Evolutionary conservation across 1,140 invertebrate genomes (phyloP), one percentile per base, ranked within the genome.

Genomic region (Ephestia elutella): DNA sequence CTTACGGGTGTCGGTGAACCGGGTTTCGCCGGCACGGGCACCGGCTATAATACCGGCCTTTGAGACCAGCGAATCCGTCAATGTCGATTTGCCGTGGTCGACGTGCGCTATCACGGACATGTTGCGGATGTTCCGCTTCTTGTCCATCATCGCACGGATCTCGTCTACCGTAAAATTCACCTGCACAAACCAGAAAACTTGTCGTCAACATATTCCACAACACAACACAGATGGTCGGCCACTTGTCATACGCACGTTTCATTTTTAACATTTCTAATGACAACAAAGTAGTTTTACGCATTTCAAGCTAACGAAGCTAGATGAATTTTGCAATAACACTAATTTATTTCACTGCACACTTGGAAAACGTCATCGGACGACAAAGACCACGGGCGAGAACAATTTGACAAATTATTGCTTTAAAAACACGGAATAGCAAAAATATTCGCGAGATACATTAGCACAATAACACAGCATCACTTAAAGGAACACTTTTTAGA

Each of bases 51-150:
- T 99, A 92, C 99, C 99, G 81, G 98, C 99, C 90, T 99, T 99
- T 57, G 98, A 98, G 50, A 99, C 98, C 73, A 99, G 92, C 55
- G 99, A 99, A 91, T 99, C 99, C 49, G 99, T 99, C 86, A 99
- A 89, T 54, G 99, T 99, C 70, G 98, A 99, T 90, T 99, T 99
- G 84, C 99, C 99, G 89, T 99, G 99, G 92, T 99, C 99, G 63
- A 99, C 99, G 90, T 99, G 99, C 75, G 99, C 99, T 90, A 99
- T 99, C 89, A 99, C 99, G 86, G 98, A 99, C 98, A 99, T 99
- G 91, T 99, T 99, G 87, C 99, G 94, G 90, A 99, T 99, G 85
- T 99, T 99, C 90, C 92, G 92, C 92, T 99, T 99, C 87, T 97
- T 97, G 95, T 99, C 98, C 98, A 99, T 99, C 94, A 99, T 97